These are phyloP conservation scores for Nyctibius grandis DNA, from an alignment of 2,797 vertebrate genomes.

Conservation along the genomic window DNA sequence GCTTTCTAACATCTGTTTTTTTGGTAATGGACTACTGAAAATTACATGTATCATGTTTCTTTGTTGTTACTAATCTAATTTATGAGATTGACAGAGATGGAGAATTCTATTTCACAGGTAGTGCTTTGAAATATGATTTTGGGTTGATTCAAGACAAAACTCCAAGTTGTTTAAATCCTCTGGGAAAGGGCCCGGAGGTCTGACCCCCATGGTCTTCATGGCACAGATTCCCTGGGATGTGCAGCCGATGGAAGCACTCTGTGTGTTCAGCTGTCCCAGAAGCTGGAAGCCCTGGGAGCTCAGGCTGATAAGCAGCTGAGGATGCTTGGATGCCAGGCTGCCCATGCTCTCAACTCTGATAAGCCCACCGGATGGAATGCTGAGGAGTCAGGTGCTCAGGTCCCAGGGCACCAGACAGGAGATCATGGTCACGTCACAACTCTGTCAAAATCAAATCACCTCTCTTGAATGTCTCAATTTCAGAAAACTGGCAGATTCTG, in stretches of 20 bases:
- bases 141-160: neutral
- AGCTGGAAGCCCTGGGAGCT: neutral
- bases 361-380: neutral
- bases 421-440: neutral
- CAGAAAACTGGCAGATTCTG: neutral
- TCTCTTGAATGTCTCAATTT: neutral
- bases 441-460: neutral
- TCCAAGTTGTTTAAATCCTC: neutral
- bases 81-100: neutral
- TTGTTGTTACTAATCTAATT: neutral
- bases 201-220: fast-evolving
- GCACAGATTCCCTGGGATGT: neutral
- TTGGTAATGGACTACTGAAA: neutral
- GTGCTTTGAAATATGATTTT: neutral
- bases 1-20: neutral
- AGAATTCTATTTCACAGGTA: neutral
- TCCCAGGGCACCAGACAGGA: neutral
- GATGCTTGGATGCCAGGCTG: neutral
- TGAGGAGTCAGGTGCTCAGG: neutral
- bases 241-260: neutral
- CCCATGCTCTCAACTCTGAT: neutral
- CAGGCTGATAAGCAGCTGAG: neutral
- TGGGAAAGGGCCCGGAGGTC: neutral
- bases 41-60: neutral
- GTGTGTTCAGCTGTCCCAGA: neutral